A percentile compares a stretch with the other conserved stretches of the same genome.
Conservation (phyloP, 2,113 vertebrate species). For the Oreotrochilus melanogaster region DNA sequence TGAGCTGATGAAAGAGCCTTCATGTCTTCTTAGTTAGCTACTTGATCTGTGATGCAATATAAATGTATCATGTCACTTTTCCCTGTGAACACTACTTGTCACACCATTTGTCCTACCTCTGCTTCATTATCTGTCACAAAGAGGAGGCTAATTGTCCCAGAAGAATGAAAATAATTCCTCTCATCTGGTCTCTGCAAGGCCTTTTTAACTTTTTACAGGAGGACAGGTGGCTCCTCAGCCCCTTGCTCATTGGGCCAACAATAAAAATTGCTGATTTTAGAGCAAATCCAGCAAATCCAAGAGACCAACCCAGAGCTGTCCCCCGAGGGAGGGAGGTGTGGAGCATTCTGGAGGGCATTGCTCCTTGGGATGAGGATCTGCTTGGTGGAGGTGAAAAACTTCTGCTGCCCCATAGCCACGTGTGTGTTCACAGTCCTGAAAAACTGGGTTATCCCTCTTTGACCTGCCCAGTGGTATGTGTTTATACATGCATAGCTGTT, state of each 20-base stretch:
- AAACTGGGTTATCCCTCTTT: neutral
- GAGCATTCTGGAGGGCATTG: neutral
- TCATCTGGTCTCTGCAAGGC: neutral
- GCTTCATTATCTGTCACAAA: neutral
- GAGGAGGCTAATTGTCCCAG: neutral
- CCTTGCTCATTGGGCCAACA: neutral
- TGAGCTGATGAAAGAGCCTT: neutral
- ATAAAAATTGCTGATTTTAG: neutral
- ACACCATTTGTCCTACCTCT: neutral
- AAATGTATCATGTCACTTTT: neutral
- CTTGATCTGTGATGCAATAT: neutral
- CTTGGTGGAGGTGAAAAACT: neutral
- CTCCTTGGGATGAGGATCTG: neutral
- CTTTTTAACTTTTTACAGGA: neutral
- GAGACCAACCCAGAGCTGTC: accelerated
- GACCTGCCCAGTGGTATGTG: no score
- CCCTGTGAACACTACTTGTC: neutral
- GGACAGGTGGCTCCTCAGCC: neutral
- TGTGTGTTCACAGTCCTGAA: neutral
- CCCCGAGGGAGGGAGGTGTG: no score
- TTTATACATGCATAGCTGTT: neutral
- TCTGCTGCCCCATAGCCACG: neutral
- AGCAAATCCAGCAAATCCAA: neutral
- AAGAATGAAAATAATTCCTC: neutral
- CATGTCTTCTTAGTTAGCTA: neutral